These are phyloP conservation scores for Chiloscyllium punctatum DNA, from an alignment of 2,797 vertebrate species.

Conservation along the genomic window DNA sequence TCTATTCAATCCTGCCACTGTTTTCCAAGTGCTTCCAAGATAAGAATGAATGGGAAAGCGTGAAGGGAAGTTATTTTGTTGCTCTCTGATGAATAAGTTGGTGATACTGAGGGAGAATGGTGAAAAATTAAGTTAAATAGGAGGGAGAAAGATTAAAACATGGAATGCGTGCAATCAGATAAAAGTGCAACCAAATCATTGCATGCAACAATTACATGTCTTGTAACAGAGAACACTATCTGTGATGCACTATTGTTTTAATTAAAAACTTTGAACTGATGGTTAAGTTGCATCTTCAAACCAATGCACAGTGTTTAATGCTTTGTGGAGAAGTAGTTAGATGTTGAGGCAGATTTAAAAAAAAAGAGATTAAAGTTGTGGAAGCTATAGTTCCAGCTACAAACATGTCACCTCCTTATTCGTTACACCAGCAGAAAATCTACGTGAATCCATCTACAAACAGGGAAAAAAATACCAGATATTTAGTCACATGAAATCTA, in stretches of 20 bases:
- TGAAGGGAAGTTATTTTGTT: not conserved
- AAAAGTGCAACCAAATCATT: not conserved
- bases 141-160: not conserved
- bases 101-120: not conserved
- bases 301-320: slow-evolving; percentile 6
- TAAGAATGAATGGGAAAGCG: not conserved
- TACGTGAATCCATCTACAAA: slow-evolving; percentile 10
- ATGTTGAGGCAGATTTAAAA: not conserved
- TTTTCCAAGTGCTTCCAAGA: no score
- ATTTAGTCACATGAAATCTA: not conserved
- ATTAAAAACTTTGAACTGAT: not conserved
- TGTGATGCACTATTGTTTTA: not conserved
- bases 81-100: not conserved
- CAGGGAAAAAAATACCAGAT: not conserved
- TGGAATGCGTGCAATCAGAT: not conserved
- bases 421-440: slow-evolving; percentile 13
- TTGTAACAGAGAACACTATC: not conserved
- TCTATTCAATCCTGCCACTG: no score
- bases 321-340: not conserved
- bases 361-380: not conserved
- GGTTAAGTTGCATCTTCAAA: slow-evolving; percentile 23
- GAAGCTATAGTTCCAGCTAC: not conserved
- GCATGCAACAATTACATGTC: not conserved
- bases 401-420: slow-evolving; percentile 23
- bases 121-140: not conserved